A percentile compares a stretch with the other conserved stretches of the same genome.
These are phyloP conservation scores for Nycteola revayana DNA, from an alignment of 2,888 invertebrate species.

Conservation along the genomic window DNA sequence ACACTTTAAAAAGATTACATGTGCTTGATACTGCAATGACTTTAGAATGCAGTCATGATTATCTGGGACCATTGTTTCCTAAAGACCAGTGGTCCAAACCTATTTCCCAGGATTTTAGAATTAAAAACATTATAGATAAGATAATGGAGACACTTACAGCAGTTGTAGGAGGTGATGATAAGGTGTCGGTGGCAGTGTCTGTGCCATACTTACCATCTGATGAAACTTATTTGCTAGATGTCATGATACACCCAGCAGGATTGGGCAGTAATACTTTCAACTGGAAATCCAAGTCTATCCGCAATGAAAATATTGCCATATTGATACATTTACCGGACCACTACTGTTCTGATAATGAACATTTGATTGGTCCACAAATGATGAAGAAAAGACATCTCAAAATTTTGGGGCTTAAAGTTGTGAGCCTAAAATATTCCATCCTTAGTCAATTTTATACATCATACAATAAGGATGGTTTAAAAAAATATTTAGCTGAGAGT, in stretches of 20 bases:
- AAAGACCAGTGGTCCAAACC: constrained; percentile 75
- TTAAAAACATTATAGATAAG: constrained; percentile 73
- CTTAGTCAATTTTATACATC: constrained; percentile 72
- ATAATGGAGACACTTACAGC: constrained; percentile 63
- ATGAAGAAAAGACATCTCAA: constrained; percentile 84
- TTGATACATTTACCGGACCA: constrained; percentile 85
- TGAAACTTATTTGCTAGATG: constrained; percentile 83
- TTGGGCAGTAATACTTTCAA: constrained; percentile 61
- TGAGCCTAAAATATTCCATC: constrained; percentile 78
- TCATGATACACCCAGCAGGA: constrained; percentile 78
- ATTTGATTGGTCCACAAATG: constrained; percentile 83
- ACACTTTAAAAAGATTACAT: constrained; percentile 76
- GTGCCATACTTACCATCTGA: constrained; percentile 80
- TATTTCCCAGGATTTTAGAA: constrained; percentile 76
- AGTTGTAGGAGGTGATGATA: constrained; percentile 68
- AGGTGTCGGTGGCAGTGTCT: constrained; percentile 73
- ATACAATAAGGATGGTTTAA: constrained; percentile 69
- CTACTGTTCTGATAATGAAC: constrained; percentile 80
- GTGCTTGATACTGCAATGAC: constrained; percentile 85
- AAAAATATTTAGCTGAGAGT: constrained; percentile 73
- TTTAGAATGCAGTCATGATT: constrained; percentile 80
- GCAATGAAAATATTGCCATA: constrained; percentile 77
- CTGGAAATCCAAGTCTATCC: constrained; percentile 64
- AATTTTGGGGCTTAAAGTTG: constrained; percentile 84
- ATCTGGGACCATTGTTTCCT: constrained; percentile 81